phyloP scores from a whole-genome alignment of 2,888 invertebrate species.

The Gandaritis pyraliata region DNA sequence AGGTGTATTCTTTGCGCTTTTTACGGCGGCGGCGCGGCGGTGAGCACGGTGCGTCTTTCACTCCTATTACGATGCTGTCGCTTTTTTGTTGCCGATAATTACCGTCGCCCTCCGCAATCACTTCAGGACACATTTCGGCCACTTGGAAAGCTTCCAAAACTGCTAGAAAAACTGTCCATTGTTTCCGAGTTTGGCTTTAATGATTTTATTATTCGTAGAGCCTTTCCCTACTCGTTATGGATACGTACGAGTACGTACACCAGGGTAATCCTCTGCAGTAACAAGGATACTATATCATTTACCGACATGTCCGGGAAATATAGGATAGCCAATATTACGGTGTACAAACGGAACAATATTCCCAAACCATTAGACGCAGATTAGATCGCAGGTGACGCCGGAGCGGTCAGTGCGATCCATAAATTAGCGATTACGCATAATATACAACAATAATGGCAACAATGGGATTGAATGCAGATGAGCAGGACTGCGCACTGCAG shows the following conservation, averaged over 20 bases:
- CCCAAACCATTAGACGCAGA: constrained; percentile 50
- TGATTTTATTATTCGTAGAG: constrained; percentile 30
- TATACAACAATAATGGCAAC: constrained; percentile 80
- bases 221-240: constrained; percentile 11
- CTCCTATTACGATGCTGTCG: constrained; percentile 77
- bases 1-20: constrained; percentile 85
- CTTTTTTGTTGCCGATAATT: constrained; percentile 80
- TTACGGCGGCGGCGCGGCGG: constrained; percentile 69
- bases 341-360: constrained; percentile 35
- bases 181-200: constrained; percentile 26
- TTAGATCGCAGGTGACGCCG: constrained; percentile 59
- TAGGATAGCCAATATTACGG: constrained; percentile 16
- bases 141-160: constrained; percentile 40
- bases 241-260: constrained; percentile 9
- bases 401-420: constrained; percentile 67
- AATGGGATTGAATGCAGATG: constrained; percentile 84
- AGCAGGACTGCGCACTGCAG: constrained; percentile 58
- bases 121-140: constrained; percentile 46
- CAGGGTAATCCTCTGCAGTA: constrained; percentile 27
- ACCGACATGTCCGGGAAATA: constrained; percentile 23
- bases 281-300: constrained; percentile 27
- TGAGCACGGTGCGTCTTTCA: constrained; percentile 70
- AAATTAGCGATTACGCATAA: constrained; percentile 82
- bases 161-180: constrained; percentile 32
- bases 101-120: constrained; percentile 63